These are phyloP conservation scores for Sturmia bella DNA, from an alignment of 2,888 invertebrate species.

Conservation along the genomic window DNA sequence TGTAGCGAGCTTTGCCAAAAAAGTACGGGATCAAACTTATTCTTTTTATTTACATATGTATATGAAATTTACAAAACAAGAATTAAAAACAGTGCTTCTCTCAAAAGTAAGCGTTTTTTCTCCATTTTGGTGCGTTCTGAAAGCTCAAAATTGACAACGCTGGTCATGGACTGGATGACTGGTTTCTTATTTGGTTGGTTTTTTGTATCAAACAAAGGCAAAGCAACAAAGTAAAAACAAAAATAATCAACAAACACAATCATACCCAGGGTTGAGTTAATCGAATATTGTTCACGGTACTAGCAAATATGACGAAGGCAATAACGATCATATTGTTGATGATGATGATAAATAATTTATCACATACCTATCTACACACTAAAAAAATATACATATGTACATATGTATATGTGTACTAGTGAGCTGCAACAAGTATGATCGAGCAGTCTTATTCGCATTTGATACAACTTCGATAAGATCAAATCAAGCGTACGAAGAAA, in stretches of 20 bases:
- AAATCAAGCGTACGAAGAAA: too few relatives aligned
- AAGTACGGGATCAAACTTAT: too few relatives aligned
- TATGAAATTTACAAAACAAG: too few relatives aligned
- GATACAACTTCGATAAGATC: too few relatives aligned
- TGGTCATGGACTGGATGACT: constrained; percentile 63
- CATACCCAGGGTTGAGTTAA: constrained; percentile 46
- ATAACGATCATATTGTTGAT: not conserved
- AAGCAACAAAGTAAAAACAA: constrained; percentile 31
- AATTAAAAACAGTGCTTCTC: too few relatives aligned
- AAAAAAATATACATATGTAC: not conserved
- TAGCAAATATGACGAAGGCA: constrained; percentile 4
- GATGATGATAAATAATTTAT: constrained; percentile 13
- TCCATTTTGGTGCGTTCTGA: too few relatives aligned
- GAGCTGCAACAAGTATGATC: too few relatives aligned
- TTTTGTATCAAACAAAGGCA: constrained; percentile 48
- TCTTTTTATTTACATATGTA: too few relatives aligned
- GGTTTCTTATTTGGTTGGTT: constrained; percentile 29
- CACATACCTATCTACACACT: not conserved
- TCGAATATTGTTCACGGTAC: constrained; percentile 20
- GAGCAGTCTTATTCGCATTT: too few relatives aligned
- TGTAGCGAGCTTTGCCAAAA: too few relatives aligned
- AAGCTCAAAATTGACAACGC: too few relatives aligned
- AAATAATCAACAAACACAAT: constrained; percentile 40
- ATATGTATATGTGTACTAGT: not conserved
- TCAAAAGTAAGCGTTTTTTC: too few relatives aligned